A percentile compares a stretch with the other conserved stretches of the same genome.
Conservation (phyloP, 2,113 vertebrate species). For the Mugil cephalus region DNA sequence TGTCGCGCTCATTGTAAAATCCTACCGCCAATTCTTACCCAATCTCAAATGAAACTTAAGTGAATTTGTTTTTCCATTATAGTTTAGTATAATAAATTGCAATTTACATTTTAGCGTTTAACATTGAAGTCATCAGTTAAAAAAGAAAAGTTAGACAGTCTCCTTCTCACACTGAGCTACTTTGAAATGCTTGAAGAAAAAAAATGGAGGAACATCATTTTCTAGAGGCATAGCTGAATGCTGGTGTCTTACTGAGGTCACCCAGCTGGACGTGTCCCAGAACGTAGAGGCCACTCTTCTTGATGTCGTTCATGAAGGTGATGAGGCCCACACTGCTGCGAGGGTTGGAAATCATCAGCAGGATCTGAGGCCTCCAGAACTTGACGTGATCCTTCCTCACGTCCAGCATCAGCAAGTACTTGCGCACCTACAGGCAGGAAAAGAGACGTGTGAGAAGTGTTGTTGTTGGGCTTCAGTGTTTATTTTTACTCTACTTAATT, state of each 20-base stretch:
- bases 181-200: not conserved
- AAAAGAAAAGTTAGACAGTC: no score
- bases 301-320: constrained; percentile 95
- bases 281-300: constrained; percentile 97
- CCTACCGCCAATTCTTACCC: not conserved
- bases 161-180: constrained; percentile 22
- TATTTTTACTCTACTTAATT: not conserved
- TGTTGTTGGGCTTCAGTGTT: not conserved
- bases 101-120: not conserved
- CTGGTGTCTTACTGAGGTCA: constrained; percentile 88
- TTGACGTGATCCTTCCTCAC: constrained; percentile 98
- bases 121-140: no score
- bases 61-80: not conserved
- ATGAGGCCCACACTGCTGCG: constrained; percentile 90
- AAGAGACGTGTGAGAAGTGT: not conserved
- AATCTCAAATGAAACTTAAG: not conserved
- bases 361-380: constrained; percentile 96
- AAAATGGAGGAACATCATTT: no score
- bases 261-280: constrained; percentile 94
- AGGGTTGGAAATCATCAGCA: constrained; percentile 96
- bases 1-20: constrained; percentile 7
- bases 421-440: constrained; percentile 87
- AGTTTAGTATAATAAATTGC: not conserved
- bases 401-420: constrained; percentile 96
- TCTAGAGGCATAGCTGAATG: not conserved